phyloP scores from a whole-genome alignment of 2,888 invertebrate genomes.

The Cryptophagus acutangulus region DNA sequence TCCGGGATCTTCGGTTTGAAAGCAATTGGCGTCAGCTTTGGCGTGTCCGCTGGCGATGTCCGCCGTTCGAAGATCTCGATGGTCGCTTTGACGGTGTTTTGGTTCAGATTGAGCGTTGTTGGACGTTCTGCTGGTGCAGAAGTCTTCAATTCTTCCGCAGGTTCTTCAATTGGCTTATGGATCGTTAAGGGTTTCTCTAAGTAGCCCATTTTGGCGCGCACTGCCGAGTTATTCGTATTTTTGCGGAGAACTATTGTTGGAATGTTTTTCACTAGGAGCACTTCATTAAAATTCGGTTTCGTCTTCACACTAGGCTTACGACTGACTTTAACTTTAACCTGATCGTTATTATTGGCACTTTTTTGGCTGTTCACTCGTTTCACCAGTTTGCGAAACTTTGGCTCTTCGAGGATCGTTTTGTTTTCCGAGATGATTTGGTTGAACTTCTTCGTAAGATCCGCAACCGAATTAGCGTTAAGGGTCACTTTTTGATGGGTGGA shows the following conservation, averaged over 20 bases:
- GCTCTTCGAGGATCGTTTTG: slow-evolving; percentile 50
- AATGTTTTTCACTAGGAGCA: slow-evolving; percentile 23
- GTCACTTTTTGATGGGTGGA: slow-evolving; percentile 50
- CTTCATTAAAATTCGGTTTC: slow-evolving; percentile 36
- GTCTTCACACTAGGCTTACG: slow-evolving; percentile 50
- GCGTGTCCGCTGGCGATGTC: slow-evolving; percentile 25
- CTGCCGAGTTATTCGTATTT: slow-evolving; percentile 20
- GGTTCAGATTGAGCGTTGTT: slow-evolving; percentile 28
- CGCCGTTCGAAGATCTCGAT: slow-evolving; percentile 44
- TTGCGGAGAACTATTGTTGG: slow-evolving; percentile 19
- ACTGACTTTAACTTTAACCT: slow-evolving; percentile 39
- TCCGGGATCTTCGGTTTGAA: slow-evolving; percentile 61
- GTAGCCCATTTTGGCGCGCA: slow-evolving; percentile 25
- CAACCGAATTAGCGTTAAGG: slow-evolving; percentile 57
- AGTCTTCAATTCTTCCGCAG: too few species aligned
- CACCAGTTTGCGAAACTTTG: slow-evolving; percentile 49
- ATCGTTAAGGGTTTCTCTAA: slow-evolving; percentile 14
- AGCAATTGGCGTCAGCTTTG: slow-evolving; percentile 47
- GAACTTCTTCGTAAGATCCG: slow-evolving; percentile 65
- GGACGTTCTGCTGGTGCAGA: too few species aligned
- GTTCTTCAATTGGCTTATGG: slow-evolving; percentile 34
- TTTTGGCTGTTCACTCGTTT: slow-evolving; percentile 46
- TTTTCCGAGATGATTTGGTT: slow-evolving; percentile 58
- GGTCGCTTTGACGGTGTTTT: slow-evolving; percentile 38
- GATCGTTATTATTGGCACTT: slow-evolving; percentile 29